Percentiles rank a stretch among this genome's conserved stretches.
Evolutionary conservation across 2,113 vertebrate genomes (phyloP).

Genomic region (Corythornis vintsioides): DNA sequence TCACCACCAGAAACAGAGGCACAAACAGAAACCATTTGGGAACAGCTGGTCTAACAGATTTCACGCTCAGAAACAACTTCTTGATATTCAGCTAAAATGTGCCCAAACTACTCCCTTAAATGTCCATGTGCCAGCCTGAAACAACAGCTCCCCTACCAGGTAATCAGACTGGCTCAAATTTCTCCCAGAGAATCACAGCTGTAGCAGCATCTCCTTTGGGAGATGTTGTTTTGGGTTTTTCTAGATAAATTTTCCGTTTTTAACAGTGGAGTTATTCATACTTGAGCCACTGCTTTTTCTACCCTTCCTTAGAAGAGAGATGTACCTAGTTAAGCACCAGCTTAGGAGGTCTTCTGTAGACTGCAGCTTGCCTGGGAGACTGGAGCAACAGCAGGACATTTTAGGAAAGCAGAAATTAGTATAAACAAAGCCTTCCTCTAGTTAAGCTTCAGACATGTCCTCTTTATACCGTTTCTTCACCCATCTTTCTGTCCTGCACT

Average conservation of each 20-base stretch:
- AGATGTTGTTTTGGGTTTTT: not conserved
- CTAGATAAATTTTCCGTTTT: not conserved
- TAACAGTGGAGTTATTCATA: not conserved
- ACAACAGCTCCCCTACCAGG: slow-evolving; percentile 19
- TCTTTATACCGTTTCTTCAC: slow-evolving; percentile 33
- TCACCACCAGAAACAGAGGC: slow-evolving; percentile 35
- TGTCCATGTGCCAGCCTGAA: not conserved
- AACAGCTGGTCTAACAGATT: slow-evolving; percentile 65
- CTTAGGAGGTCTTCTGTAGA: not conserved
- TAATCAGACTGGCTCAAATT: not conserved
- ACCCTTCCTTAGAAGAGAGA: not conserved
- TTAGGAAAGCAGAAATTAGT: not conserved
- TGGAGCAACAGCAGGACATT: not conserved
- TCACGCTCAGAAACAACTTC: not conserved
- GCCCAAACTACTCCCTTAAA: not conserved
- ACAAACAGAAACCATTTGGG: slow-evolving; percentile 50
- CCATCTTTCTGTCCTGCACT: not conserved
- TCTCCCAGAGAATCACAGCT: not conserved
- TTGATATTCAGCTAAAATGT: not conserved
- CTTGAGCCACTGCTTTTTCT: not conserved
- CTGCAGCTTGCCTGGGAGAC: not conserved
- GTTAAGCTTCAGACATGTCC: not conserved
- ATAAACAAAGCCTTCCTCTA: not conserved
- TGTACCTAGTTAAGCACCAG: not conserved
- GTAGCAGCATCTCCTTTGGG: not conserved